A percentile compares a stretch with the other conserved stretches of the same genome.
Evolutionary conservation across 2,113 vertebrate species (phyloP).

Genomic region (Cacatua alba): DNA sequence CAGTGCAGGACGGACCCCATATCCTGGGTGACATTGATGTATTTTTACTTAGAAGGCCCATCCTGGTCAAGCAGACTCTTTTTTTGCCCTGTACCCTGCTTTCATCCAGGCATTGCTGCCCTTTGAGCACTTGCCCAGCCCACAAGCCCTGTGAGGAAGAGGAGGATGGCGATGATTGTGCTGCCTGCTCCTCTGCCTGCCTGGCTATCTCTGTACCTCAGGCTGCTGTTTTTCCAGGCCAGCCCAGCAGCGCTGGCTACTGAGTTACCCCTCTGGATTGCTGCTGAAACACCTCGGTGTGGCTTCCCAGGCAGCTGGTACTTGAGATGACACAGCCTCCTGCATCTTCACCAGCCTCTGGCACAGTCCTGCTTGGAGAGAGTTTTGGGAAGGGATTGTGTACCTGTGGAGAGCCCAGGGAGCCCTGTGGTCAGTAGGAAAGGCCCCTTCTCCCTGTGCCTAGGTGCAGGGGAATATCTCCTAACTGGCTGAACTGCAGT

Average conservation of each 20-base stretch:
- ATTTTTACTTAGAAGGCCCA: background rate
- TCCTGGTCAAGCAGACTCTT: background rate
- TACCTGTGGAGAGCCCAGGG: background rate
- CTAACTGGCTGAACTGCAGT: background rate
- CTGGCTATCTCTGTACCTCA: background rate
- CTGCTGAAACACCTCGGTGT: background rate
- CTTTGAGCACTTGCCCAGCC: background rate
- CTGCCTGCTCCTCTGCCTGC: background rate
- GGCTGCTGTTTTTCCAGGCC: background rate
- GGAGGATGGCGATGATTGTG: background rate
- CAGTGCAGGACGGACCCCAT: fast-evolving
- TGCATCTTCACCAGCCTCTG: background rate
- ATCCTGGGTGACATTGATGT: fast-evolving
- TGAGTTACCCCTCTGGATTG: background rate
- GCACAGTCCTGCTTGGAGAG: background rate
- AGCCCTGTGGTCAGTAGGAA: background rate
- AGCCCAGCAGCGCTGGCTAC: background rate
- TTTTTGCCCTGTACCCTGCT: background rate
- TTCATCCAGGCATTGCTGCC: fast-evolving
- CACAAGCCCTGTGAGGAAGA: background rate
- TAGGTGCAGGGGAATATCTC: background rate
- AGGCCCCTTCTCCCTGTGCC: fast-evolving
- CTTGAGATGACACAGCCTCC: background rate
- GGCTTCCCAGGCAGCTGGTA: background rate
- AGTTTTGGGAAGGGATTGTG: background rate